These are phyloP conservation scores for Drosophila niveifrons DNA, from an alignment of 2,888 invertebrate genomes.

Conservation along the genomic window DNA sequence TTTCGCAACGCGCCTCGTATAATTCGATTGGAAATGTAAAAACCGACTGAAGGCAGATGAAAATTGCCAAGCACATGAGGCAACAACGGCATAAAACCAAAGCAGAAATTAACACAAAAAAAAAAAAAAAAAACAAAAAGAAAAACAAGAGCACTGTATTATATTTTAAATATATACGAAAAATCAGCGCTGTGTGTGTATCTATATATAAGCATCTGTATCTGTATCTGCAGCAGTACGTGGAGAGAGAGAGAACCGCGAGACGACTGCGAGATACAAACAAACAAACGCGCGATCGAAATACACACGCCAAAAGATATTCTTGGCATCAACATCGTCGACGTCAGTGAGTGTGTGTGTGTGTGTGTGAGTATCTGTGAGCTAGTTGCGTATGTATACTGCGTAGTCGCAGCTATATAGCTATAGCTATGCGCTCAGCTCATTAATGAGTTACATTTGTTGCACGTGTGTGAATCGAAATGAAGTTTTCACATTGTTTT, in stretches of 20 bases:
- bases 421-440: slow-evolving; percentile 40
- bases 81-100: slow-evolving; percentile 51
- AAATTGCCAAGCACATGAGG: slow-evolving; percentile 75
- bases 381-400: slow-evolving; percentile 35
- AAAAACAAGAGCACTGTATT: slow-evolving; percentile 60
- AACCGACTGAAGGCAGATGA: slow-evolving; percentile 81
- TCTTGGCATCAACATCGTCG: slow-evolving; percentile 64
- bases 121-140: slow-evolving; percentile 21
- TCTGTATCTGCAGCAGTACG: slow-evolving; percentile 29
- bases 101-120: slow-evolving; percentile 38
- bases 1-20: slow-evolving; percentile 76
- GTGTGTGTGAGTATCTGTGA: slow-evolving; percentile 13
- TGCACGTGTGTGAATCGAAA: slow-evolving; percentile 48
- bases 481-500: slow-evolving; percentile 71
- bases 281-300: slow-evolving; percentile 76
- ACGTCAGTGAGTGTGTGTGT: slow-evolving; percentile 14
- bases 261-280: slow-evolving; percentile 59
- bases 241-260: slow-evolving; percentile 5
- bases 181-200: slow-evolving; percentile 39
- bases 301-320: slow-evolving; percentile 76
- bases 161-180: slow-evolving; percentile 79
- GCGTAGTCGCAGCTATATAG: slow-evolving; percentile 17
- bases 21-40: slow-evolving; percentile 82
- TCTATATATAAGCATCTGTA: slow-evolving; percentile 45
- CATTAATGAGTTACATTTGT: slow-evolving; percentile 74